Evolutionary conservation across 2,888 invertebrate genomes (phyloP).

Genomic region (Athripsodes cinereus): DNA sequence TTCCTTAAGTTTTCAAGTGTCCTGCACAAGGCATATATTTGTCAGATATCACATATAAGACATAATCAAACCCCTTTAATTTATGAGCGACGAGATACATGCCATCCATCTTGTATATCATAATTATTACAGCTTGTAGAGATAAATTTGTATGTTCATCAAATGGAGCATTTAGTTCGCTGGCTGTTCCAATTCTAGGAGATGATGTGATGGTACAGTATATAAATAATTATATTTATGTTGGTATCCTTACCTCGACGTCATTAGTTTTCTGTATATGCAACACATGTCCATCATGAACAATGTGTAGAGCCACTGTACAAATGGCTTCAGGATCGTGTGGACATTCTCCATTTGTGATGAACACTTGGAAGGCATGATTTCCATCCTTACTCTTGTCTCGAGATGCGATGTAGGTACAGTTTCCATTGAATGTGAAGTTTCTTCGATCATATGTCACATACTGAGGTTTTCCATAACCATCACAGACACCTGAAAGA

Average conservation of each 20-base stretch:
- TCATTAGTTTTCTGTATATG: conserved; percentile 40
- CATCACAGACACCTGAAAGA: conserved; percentile 54
- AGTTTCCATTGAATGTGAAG: conserved; percentile 76
- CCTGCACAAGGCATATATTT: too few species aligned
- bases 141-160: too few species aligned
- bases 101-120: too few species aligned
- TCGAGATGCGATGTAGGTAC: conserved; percentile 74
- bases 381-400: conserved; percentile 52
- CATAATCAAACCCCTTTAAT: too few species aligned
- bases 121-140: too few species aligned
- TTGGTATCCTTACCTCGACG: conserved; percentile 7
- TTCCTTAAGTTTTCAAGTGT: too few species aligned
- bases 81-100: too few species aligned
- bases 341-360: conserved; percentile 65
- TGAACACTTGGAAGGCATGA: conserved; percentile 55
- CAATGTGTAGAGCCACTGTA: conserved; percentile 59
- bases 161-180: too few species aligned
- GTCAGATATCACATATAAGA: too few species aligned
- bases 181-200: too few species aligned
- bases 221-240: too few species aligned
- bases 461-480: conserved; percentile 74
- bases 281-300: conserved; percentile 60
- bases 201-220: too few species aligned
- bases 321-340: conserved; percentile 52
- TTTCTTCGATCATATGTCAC: conserved; percentile 76